A percentile compares a stretch with the other conserved stretches of the same genome.
Evolutionary conservation across 1,140 invertebrate genomes (phyloP).

Genomic region (Calliphora vicina): DNA sequence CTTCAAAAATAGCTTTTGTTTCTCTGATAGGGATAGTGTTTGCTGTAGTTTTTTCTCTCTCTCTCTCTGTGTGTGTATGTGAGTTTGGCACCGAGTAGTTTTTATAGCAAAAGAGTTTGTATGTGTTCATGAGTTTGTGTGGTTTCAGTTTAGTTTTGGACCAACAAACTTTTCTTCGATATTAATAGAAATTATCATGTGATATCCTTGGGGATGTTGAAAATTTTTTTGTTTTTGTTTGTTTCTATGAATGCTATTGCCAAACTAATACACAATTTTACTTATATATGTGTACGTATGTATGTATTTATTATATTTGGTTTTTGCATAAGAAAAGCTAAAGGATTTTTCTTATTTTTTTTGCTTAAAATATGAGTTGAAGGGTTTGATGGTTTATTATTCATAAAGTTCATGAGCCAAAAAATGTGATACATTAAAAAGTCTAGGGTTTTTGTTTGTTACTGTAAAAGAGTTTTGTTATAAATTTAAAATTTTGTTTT

Average conservation of each 20-base stretch:
- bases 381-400: too few relatives aligned
- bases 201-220: not conserved
- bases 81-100: too few relatives aligned
- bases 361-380: not conserved
- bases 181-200: conserved; percentile 13
- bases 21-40: not conserved
- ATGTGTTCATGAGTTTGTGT: not conserved
- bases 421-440: too few relatives aligned
- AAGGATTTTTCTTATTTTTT: not conserved
- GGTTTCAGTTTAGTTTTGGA: not conserved
- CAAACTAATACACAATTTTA: not conserved
- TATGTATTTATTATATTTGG: too few relatives aligned
- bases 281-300: not conserved
- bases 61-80: too few relatives aligned
- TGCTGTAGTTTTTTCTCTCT: not conserved
- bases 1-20: not conserved
- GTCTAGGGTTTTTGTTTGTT: too few relatives aligned
- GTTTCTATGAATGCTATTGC: not conserved
- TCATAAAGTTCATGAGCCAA: too few relatives aligned
- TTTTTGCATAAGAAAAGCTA: not conserved
- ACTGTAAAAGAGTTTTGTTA: too few relatives aligned
- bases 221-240: not conserved
- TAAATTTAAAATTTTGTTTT: too few relatives aligned
- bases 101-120: not conserved
- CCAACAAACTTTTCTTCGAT: not conserved